These are phyloP conservation scores for Grammomys dolichurus DNA, from an alignment of 2,113 vertebrate genomes.

Conservation along the genomic window DNA sequence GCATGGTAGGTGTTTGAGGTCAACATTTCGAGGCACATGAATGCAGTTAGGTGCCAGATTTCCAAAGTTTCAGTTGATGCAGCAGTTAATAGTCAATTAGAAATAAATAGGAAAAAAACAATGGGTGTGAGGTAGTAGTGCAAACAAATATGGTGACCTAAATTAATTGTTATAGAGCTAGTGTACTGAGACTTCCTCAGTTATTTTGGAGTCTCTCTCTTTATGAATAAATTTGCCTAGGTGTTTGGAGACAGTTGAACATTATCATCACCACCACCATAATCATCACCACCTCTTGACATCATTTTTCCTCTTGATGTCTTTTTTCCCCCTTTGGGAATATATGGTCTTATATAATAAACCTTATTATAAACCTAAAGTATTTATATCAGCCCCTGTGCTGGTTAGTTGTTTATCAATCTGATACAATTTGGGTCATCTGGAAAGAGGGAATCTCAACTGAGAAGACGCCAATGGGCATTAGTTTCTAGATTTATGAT, in stretches of 20 bases:
- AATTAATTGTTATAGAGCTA: neutral
- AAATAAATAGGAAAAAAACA: neutral
- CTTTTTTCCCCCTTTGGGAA: neutral
- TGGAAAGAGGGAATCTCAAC: neutral
- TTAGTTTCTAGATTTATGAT: neutral
- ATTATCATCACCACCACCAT: too few species aligned
- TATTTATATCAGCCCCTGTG: neutral
- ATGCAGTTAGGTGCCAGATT: neutral
- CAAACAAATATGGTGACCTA: rapidly evolving
- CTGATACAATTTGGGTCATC: neutral
- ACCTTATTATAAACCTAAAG: neutral
- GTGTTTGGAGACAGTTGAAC: neutral
- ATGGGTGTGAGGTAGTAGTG: too few species aligned
- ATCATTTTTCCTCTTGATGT: neutral
- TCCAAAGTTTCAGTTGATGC: neutral
- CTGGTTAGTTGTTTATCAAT: neutral
- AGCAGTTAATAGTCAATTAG: neutral
- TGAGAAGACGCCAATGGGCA: neutral
- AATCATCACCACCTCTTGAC: too few species aligned
- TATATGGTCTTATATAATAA: neutral
- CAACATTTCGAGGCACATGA: neutral
- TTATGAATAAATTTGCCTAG: neutral
- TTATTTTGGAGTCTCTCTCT: neutral
- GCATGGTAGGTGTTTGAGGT: neutral
- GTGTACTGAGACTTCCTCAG: neutral